Conservation (phyloP, 1,140 invertebrate genomes). For the Temnothorax nylanderi region DNA sequence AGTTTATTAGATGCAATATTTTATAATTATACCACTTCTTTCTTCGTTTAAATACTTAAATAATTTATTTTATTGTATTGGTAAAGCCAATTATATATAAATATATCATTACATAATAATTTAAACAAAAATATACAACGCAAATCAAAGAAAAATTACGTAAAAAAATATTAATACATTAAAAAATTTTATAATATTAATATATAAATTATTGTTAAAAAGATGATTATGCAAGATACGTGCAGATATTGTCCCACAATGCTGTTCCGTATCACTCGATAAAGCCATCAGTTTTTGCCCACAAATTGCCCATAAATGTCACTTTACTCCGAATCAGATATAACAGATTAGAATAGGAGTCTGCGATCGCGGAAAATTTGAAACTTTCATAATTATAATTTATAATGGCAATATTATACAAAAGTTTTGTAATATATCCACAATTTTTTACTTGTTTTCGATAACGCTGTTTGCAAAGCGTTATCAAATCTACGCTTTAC, state of each 20-base stretch:
- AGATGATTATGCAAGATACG: neutral
- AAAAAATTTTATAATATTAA: neutral
- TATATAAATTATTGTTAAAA: neutral
- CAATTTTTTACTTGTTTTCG: neutral
- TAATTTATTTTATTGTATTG: neutral
- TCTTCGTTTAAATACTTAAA: neutral
- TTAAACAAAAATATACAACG: neutral
- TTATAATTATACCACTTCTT: neutral
- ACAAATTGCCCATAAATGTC: neutral
- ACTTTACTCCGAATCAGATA: constrained; percentile 23
- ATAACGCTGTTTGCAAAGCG: neutral
- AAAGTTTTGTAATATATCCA: constrained; percentile 11
- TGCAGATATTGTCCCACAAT: neutral
- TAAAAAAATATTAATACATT: neutral
- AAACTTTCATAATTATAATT: constrained; percentile 1
- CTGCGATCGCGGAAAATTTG: neutral
- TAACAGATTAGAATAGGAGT: constrained; percentile 5
- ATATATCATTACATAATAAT: neutral
- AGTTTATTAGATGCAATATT: neutral
- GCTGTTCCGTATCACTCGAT: neutral
- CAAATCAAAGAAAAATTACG: neutral
- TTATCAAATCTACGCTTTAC: neutral
- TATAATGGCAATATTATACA: neutral
- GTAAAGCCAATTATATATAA: neutral
- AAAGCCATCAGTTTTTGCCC: neutral